Evolutionary conservation across 2,113 vertebrate genomes (phyloP), one percentile per base, ranked within the genome.

Genomic region (Aphyosemion australe): DNA sequence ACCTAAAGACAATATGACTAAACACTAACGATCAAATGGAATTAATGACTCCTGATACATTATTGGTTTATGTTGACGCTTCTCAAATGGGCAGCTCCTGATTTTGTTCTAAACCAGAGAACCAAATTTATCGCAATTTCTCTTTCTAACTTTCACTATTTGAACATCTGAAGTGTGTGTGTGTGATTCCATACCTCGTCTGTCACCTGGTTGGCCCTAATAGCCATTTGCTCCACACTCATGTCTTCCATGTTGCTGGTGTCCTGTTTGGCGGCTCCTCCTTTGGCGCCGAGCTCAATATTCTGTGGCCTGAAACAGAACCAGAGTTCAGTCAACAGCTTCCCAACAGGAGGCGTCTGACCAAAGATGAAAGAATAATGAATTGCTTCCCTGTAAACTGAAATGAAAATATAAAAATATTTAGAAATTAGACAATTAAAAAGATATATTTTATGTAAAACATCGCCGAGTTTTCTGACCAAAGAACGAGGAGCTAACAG

Each of bases 181-280:
- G 32, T 62, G 72, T 52, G 57, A 54, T 8, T 62, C 34, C 9
- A 87, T 92, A 99, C 97, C 94, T 99, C 97, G 87, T 99, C 96
- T 0, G 97, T 98, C 89, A 99, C 90, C 79, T 98, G 94, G 89
- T 97, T 92, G 82, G 95, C 95, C 74, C 84, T 92, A 49, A 90
- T 54, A 43, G 95, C 91, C 50, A 99, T 95, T 72, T 98, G 93
- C 79, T 99, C 96, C 82, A 93, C 74, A 0, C 93, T 90, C 69
- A 96, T 91, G 43, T 98, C 93, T 31, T 93, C 94, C 97, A 98
- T 99, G 78, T 90, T 94, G 87, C 60, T 85, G 69, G 65, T 71
- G 54, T 91, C 77, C 55, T 56, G 42, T 72, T 82, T 90, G 76
- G 82, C 62, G 55, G 78, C 61, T 85, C 81, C 83, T 74, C 80